phyloP scores from a whole-genome alignment of 2,797 vertebrate species.

The Myripristis murdjan region DNA sequence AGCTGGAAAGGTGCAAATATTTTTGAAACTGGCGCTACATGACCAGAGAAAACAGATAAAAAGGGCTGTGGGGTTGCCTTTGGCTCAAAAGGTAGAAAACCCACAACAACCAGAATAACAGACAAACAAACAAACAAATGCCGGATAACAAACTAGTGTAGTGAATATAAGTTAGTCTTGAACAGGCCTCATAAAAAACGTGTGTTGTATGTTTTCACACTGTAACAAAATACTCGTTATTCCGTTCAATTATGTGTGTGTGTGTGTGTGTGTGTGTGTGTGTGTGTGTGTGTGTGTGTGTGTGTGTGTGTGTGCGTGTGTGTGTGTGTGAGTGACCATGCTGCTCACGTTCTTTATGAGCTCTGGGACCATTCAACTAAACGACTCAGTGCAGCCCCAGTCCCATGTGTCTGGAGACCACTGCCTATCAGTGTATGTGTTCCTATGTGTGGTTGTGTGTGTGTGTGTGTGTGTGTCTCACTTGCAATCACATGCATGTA shows the following conservation, averaged over 20 bases:
- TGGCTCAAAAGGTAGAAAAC: no score
- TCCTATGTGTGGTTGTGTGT: background rate
- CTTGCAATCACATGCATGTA: background rate
- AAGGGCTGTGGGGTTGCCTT: no score
- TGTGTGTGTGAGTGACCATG: background rate
- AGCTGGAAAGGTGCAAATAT: no score
- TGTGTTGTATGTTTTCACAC: no score
- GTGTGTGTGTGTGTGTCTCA: background rate
- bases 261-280: conserved; percentile 5
- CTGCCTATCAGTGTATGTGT: background rate
- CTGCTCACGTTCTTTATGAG: background rate
- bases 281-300: background rate
- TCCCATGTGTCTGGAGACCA: background rate
- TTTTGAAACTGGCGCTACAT: no score
- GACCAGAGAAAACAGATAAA: no score
- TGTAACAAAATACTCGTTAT: background rate
- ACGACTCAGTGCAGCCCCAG: background rate
- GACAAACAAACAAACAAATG: no score
- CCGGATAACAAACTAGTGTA: no score
- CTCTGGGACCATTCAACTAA: background rate
- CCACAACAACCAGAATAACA: no score
- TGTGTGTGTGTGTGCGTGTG: background rate
- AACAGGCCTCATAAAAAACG: no score
- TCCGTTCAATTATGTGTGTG: background rate
- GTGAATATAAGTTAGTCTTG: no score